Evolutionary conservation across 2,113 vertebrate species (phyloP).

Genomic region (Notechis scutatus): DNA sequence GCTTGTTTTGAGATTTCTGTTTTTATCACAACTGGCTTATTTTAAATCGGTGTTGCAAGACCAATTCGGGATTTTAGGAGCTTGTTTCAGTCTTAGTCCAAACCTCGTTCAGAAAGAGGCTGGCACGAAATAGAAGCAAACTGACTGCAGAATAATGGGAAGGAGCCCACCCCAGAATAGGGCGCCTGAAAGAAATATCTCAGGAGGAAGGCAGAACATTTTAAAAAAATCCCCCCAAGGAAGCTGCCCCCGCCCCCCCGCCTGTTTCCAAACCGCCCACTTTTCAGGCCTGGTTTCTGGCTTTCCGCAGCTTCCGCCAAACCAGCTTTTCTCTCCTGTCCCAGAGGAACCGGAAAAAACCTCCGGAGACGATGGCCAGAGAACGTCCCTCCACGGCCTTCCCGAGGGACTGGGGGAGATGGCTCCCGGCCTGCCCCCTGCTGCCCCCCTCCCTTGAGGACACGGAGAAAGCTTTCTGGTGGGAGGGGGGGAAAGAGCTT

Average conservation of each 20-base stretch:
- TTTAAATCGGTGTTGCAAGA: background rate
- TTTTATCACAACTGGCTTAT: background rate
- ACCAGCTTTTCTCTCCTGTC: background rate
- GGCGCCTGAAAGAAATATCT: background rate
- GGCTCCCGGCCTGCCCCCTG: background rate
- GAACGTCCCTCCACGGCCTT: background rate
- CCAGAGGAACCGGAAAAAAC: background rate
- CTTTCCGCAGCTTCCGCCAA: background rate
- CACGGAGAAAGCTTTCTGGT: background rate
- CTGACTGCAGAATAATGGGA: background rate
- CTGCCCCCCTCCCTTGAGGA: background rate
- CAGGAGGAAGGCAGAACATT: background rate
- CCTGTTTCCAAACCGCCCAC: background rate
- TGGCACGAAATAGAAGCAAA: background rate
- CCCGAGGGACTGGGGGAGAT: background rate
- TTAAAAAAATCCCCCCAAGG: background rate
- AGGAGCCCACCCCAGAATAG: rapidly evolving
- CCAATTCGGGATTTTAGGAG: background rate
- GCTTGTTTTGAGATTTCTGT: background rate
- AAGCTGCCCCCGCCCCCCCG: background rate
- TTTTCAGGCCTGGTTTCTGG: background rate
- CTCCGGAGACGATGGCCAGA: background rate
- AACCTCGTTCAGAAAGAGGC: background rate
- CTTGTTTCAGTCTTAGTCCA: background rate
- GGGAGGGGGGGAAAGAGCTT: too few relatives aligned